These are phyloP conservation scores for Cataglyphis cursor DNA, from an alignment of 2,888 invertebrate species.

Conservation along the genomic window DNA sequence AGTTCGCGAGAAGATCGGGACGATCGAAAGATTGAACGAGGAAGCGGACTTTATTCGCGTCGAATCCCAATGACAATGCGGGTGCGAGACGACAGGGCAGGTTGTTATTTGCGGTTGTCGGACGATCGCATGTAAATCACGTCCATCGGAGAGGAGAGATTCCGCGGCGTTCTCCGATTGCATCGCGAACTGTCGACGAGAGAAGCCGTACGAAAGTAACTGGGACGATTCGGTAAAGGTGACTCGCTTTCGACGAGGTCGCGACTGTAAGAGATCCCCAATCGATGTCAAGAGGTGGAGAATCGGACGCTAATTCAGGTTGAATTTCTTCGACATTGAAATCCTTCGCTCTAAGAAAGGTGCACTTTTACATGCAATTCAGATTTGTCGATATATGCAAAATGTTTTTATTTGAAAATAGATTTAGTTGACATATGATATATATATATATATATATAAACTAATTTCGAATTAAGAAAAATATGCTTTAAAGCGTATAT, in stretches of 20 bases:
- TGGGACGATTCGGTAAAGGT: conserved; percentile 67
- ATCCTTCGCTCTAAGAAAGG: not conserved
- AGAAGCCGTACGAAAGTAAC: conserved; percentile 71
- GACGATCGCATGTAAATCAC: conserved; percentile 71
- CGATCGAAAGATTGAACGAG: not conserved
- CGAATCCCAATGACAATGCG: conserved; percentile 23
- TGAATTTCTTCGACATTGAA: not conserved
- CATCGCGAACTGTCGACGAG: conserved; percentile 50
- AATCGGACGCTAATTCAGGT: conserved; percentile 3
- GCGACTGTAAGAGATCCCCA: not conserved
- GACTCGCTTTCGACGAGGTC: conserved; percentile 58
- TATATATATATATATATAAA: not conserved
- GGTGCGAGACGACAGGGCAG: conserved; percentile 24
- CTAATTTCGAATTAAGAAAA: not conserved
- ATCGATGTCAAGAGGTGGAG: not conserved
- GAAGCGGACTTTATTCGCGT: conserved; percentile 27
- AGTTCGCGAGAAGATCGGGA: not conserved
- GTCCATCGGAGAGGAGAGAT: conserved; percentile 62
- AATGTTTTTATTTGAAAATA: not conserved
- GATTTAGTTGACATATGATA: not conserved
- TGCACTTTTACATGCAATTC: not conserved
- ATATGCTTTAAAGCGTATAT: not conserved
- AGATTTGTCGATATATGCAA: not conserved
- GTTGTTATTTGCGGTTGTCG: conserved; percentile 43
- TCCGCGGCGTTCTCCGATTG: conserved; percentile 50